phyloP scores from a whole-genome alignment of 2,888 invertebrate species.

The Epinotia demarniana region DNA sequence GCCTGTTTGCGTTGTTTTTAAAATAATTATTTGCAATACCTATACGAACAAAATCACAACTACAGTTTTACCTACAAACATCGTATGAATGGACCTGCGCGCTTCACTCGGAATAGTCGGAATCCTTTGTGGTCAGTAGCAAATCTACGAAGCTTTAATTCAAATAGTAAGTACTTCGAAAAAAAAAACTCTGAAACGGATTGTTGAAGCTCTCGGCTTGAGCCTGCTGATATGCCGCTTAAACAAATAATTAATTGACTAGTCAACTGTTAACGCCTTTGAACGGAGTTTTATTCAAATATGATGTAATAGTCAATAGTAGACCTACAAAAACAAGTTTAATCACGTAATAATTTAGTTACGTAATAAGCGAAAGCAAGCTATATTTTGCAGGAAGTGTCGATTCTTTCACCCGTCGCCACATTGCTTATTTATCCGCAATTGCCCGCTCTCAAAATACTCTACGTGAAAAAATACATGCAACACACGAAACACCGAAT shows the following conservation, averaged over 20 bases:
- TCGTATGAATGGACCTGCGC: neutral
- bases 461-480: neutral
- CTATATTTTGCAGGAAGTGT: neutral
- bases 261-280: neutral
- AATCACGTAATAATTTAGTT: neutral
- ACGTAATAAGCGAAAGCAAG: neutral
- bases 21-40: too few relatives aligned
- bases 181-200: slow-evolving; percentile 14
- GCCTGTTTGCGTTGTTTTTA: too few relatives aligned
- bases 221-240: neutral
- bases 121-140: slow-evolving; percentile 25
- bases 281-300: neutral
- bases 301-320: neutral
- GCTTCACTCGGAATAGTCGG: neutral
- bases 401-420: neutral
- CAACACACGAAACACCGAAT: neutral
- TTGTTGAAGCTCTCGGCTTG: neutral
- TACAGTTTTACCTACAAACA: neutral
- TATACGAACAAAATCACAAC: too few relatives aligned
- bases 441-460: neutral
- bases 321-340: neutral
- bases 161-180: slow-evolving; percentile 10
- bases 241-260: neutral
- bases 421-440: neutral
- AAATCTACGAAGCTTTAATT: slow-evolving; percentile 14